phyloP scores from a whole-genome alignment of 2,113 vertebrate species.

The Platysternon megacephalum region DNA sequence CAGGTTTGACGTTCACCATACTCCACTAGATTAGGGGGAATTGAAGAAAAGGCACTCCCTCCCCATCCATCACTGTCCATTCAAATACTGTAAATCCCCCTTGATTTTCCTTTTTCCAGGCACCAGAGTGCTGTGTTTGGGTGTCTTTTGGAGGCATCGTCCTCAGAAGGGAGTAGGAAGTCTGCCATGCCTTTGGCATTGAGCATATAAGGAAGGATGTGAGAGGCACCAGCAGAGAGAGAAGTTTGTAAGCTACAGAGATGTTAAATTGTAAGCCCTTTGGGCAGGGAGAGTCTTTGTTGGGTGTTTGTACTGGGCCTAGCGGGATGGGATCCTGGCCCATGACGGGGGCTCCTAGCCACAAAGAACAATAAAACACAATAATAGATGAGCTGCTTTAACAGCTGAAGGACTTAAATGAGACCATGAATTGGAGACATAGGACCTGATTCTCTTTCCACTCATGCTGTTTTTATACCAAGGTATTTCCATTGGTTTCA shows the following conservation, averaged over 20 bases:
- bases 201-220: not conserved
- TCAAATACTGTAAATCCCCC: constrained; percentile 13
- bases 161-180: not conserved
- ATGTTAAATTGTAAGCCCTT: fast-evolving
- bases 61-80: constrained; percentile 47
- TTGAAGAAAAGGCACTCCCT: not conserved
- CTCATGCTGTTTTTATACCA: not conserved
- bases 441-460: not conserved
- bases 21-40: constrained; percentile 24
- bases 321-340: too few relatives aligned
- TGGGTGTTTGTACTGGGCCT: not conserved
- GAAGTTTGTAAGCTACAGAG: not conserved
- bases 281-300: too few relatives aligned
- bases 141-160: not conserved
- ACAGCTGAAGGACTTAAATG: not conserved
- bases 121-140: fast-evolving
- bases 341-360: fast-evolving
- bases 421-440: not conserved
- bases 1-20: constrained; percentile 21
- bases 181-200: not conserved
- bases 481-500: fast-evolving
- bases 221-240: not conserved
- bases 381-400: not conserved
- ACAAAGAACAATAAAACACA: not conserved
- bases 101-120: not conserved